Base-by-base conservation (phyloP, 2,888 invertebrate species). In the Caenorhabditis macrosperma region DNA sequence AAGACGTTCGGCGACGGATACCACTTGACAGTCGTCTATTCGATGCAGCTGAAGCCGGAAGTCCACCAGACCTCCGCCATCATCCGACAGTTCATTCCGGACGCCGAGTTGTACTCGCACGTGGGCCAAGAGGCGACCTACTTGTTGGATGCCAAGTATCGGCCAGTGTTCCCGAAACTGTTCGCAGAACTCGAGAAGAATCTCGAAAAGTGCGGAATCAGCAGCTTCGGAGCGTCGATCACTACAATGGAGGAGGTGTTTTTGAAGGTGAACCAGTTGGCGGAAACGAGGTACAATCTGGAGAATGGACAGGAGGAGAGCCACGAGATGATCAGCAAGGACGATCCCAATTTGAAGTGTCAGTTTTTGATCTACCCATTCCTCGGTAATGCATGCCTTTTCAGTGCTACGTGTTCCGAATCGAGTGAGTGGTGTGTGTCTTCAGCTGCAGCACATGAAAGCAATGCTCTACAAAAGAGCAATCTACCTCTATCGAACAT, bases 191-290 rank as follows among this genome's bases (percentile, higher is more conserved):
- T 95, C 30, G 95, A 95, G 90, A 89, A 90, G 0, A 92, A 93
- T 28, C 93, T 93, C 7, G 90, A 91, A 0, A 90, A 90, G 0
- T 92, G 95, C 20, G 93, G 93, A 20, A 93, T 95, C 61, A 93
- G 93, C 77, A 94, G 95, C 89, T 96, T 94, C 91, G 96, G 96
- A 4, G 93, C 95, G 24, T 94, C 95, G 6, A 94, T 95, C 15
- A 95, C 95, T 1, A 95, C 95, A 0, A 92, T 96, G 91, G 96
- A 96, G 92, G 96, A 96, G 91, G 95, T 96, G 0, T 95, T 95
- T 89, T 94, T 95, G 93, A 94, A 94, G 30, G 88, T 88, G 5
- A 85, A 85, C 48, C 83, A 88, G 17, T 26, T 82, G 20, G 88
- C 87, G 17, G 84, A 88, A 48, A 83, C 84, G 17, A 52, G 81